Evolutionary conservation across 2,113 vertebrate genomes (phyloP), one percentile per base, ranked within the genome.

Genomic region (Pagrus major): DNA sequence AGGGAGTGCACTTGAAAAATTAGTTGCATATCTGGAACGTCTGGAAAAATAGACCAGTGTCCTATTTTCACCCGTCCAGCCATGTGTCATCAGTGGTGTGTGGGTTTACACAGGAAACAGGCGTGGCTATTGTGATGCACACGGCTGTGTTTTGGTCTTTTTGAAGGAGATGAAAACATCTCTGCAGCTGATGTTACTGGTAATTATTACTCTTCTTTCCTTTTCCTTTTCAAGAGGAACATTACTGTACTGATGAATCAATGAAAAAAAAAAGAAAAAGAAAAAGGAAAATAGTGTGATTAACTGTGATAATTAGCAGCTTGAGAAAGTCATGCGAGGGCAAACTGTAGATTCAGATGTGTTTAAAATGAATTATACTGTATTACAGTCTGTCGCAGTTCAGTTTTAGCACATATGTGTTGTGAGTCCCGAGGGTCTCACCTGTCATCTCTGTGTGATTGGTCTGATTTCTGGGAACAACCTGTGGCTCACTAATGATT

Each of bases 371-470:
- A 80, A 70, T 81, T 55, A 72, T 10, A 31, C 23, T 25, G 54
- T 3, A 52, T 23, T 3, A 64, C 25, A 21, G 31, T 68, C 47
- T 80, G 12, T 56, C 39, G 46, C 41, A 3, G 14, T 25, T 60
- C 72, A 71, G 56, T 52, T 49, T 21, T 4, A 49, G 68, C 25
- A 63, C 8, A 15, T 47, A 27, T 35, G 31, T 85, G 77, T 79
- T 86, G 74, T 79, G 77, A 54, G 76, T 88, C 89, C 71, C 8
- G 3, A 41, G 78, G 85, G 72, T 51, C 44, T 77, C 3, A 5
- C 0, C 67, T 81, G 76, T 88, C 83, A 72, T 86, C 60, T 39
- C 44, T 72, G 27, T 78, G 73, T 79, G 83, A 87, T 79, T 83
- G 5, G 25, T 82, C 66, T 75, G 56, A 83, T 70, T 83, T 87